Conservation (phyloP, 2,888 invertebrate species). For the Dromius quadrimaculatus region DNA sequence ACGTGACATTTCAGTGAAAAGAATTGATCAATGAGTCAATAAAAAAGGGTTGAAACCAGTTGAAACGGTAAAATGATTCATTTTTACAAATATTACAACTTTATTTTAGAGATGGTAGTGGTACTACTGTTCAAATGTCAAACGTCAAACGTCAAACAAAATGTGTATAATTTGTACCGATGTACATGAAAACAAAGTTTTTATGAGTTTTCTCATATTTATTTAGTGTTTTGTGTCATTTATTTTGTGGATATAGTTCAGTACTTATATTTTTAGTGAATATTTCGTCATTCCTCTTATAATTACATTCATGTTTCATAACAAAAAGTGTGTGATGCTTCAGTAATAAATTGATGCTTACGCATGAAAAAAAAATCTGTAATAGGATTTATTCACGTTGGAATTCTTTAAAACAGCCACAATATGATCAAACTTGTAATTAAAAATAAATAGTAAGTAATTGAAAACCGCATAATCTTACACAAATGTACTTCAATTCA, state of each 20-base stretch:
- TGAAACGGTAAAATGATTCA: neutral
- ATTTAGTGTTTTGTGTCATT: no score
- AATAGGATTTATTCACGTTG: neutral
- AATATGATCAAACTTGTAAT: neutral
- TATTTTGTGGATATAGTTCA: no score
- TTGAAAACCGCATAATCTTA: no score
- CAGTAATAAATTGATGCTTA: no score
- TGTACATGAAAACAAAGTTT: neutral
- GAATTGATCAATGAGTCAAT: neutral
- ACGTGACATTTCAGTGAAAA: neutral
- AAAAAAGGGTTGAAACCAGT: slow-evolving; percentile 4
- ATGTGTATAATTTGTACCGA: neutral
- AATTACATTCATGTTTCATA: neutral
- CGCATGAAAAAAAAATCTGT: no score
- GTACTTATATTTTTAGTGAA: no score
- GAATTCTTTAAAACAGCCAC: neutral
- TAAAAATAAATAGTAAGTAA: no score
- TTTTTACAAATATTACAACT: no score
- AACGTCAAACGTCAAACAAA: neutral
- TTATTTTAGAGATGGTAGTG: no score
- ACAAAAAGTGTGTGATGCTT: neutral
- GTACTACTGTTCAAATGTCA: no score
- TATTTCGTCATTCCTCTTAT: neutral
- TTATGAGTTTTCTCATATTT: slow-evolving; percentile 1
- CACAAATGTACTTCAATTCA: no score